Evolutionary conservation across 2,888 invertebrate species (phyloP), one percentile per base, ranked within the genome.

Genomic region (Adineta ricciae): DNA sequence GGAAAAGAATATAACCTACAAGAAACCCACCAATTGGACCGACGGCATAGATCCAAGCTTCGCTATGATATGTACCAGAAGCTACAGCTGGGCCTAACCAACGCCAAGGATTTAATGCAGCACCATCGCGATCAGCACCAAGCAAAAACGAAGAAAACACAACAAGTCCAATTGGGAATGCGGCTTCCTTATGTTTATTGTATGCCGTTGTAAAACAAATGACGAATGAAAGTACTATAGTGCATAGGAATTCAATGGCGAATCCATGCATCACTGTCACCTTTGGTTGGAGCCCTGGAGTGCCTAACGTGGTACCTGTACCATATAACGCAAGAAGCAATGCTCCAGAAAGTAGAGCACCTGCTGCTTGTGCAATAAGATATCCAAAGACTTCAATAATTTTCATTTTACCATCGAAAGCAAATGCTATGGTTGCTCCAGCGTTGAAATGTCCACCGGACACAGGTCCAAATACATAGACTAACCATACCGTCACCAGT

Each of bases 361-460:
- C 78, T n/a, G 24, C n/a, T 24, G 8, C 78, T 78, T 78, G 78
- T 36, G 78, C 41, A 19, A 78, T 0, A 41, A 78, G 78, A 78
- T 78, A 78, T 2, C 78, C 78, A 38, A 78, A 41, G 14, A 78
- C n/a, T 78, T 78, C 78, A 41, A 38, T 9, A 11, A 41, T 41
- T 36, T 78, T 78, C 78, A 78, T 78, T 78, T 78, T 78, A 11
- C 78, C 78, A 41, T 41, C n/a, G 2, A 78, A 11, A 78, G 78
- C 78, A 78, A 78, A 78, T 9, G 78, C 78, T 41, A 78, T 41
- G 9, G 78, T 78, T 36, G 78, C 78, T n/a, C 78, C 78, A 7
- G 78, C 78, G 41, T 78, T 78, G n/a, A 78, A 78, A 78, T 78
- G 78, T 24, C 78, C 78, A 78, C 78, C 78, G 11, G 78, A 78